Base-by-base conservation (phyloP, 1,140 invertebrate species). In the Drosophila miranda region DNA sequence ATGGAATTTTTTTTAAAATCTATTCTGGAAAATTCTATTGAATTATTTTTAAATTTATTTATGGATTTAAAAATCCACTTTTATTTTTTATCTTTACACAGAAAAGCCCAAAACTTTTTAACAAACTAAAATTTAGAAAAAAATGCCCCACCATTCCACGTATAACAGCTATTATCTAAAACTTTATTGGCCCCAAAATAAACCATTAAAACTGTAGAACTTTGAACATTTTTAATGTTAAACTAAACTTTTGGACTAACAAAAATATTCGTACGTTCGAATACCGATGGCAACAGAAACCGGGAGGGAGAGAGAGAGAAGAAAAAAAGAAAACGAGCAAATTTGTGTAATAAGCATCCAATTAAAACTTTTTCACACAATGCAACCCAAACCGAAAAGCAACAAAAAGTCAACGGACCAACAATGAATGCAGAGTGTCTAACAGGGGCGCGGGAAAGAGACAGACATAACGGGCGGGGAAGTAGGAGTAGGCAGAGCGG, bases 301-400 rank as follows among this genome's bases (percentile, higher is more conserved):
- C 38, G 38, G 46, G 23, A 26, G 55, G 2, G 1, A 38, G 34
- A 38, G 34, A 13, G 19, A 38, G 14, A 55, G 57, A 46, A 19
- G 23, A 5, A 11, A 13, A 38, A 52, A 55, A 72, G 70, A 74
- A 63, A 56, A 73, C 58, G 70, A 63, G 63, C 67, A 86, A 80
- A 86, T 80, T 74, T 84, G 62, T 84, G 66, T 79, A 84, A 77
- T 80, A 73, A 84, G 81, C 81, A 86, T 86, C 80, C 80, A 84
- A 84, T 84, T 84, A 84, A 84, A 84, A 84, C 59, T 84, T 84
- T 84, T 76, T 76, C 67, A 76, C 77, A 86, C 81, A 84, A 86
- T 72, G 70, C 57, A 78, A 83, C 69, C 53, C 56, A 60, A 49
- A 23, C 53, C 52, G 11, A 38, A 38, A 28, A 57, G 57, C 54